Evolutionary conservation across 1,140 invertebrate species (phyloP), one percentile per base, ranked within the genome.

Genomic region (Drosophila yakuba): DNA sequence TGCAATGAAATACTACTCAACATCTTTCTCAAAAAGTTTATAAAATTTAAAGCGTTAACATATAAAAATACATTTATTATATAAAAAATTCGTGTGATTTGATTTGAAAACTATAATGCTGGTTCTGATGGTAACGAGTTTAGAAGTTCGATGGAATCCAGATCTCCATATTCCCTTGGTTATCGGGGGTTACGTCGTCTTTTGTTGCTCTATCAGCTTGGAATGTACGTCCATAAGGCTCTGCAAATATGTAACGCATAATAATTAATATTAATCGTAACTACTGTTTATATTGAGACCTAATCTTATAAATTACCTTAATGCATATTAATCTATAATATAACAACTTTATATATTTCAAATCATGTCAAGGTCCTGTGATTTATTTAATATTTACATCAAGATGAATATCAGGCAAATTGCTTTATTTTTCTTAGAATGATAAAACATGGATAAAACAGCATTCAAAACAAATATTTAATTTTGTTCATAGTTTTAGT

Each of bases 141-240:
- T 25, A 4, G 25, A 5, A 25, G 12, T 11, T 43, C 17, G 17
- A 64, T 28, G 28, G 4, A 60, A 28, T 20, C 36, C 8, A 8
- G 15, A 23, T 59, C 15, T 32, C 8, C 28, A 48, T n/a, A n/a
- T 14, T 15, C 3, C 11, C 14, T 23, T 2, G 2, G 17, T 12
- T 0, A 2, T 41, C 10, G 48, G 35, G 12, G 39, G 36, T 43
- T 78, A 50, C 45, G 64, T 57, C 17, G 64, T 54, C 43, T 74
- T 78, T n/a, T 80, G 72, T 41, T 88, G 79, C 17, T 91, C 89
- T 57, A 91, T 91, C 43, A 91, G 52, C 48, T 91, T 84, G 63
- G 89, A 80, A 68, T 91, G 89, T 8, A 91, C 89, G 56, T 82
- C 89, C 89, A 91, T 91, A 7, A 91, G 78, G 48, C 89, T 90